Percentiles rank a stretch among this genome's conserved stretches.
phyloP scores from a whole-genome alignment of 2,113 vertebrate species.

The Pseudopipra pipra region DNA sequence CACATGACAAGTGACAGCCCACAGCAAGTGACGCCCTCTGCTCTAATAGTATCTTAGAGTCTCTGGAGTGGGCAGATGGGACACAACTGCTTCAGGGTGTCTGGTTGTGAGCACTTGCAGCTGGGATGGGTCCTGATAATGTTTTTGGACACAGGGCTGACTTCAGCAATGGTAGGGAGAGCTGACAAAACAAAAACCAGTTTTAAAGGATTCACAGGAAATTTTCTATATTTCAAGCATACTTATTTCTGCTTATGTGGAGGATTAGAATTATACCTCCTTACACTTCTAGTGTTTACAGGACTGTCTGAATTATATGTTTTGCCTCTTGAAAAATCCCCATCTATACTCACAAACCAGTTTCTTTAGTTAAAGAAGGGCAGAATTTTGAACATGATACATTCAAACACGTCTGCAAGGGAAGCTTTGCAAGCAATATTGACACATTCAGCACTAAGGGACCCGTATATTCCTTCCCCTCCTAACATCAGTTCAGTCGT shows the following conservation, averaged over 20 bases:
- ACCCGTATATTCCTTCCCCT: background rate
- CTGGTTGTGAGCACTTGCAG: background rate
- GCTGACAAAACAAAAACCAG: background rate
- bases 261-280: background rate
- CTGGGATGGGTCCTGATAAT: background rate
- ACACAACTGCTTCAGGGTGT: background rate
- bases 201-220: conserved; percentile 19
- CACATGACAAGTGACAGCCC: accelerated
- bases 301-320: background rate
- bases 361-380: background rate
- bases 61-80: background rate
- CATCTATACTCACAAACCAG: background rate
- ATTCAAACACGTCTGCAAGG: background rate
- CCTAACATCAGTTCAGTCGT: background rate
- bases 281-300: background rate
- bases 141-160: background rate
- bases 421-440: background rate
- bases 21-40: too few relatives aligned
- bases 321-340: background rate
- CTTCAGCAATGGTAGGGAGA: background rate
- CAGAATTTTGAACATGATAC: background rate
- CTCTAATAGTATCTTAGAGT: accelerated
- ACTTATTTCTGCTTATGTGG: background rate
- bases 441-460: background rate
- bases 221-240: background rate